These are phyloP conservation scores for Microplitis mediator DNA, from an alignment of 1,140 invertebrate genomes.

Conservation along the genomic window DNA sequence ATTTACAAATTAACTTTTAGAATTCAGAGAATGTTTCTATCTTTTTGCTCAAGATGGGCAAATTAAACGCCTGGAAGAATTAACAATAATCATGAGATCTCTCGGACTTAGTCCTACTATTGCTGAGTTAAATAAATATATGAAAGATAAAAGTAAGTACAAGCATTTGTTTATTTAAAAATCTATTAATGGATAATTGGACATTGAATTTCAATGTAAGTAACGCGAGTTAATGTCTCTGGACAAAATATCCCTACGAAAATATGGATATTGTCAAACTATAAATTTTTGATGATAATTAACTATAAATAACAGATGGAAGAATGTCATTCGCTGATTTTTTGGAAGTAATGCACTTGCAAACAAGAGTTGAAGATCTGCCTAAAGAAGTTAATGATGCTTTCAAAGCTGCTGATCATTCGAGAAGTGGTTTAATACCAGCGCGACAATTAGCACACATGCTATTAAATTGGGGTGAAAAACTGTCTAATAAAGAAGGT, in stretches of 20 bases:
- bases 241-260: too few relatives aligned
- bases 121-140: slow-evolving; percentile 83
- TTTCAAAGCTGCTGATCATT: slow-evolving; percentile 82
- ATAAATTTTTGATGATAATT: slow-evolving; percentile 12
- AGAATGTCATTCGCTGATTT: slow-evolving; percentile 96
- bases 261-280: background rate
- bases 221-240: too few relatives aligned
- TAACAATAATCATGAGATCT: slow-evolving; percentile 93
- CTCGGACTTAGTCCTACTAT: slow-evolving; percentile 92
- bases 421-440: slow-evolving; percentile 77
- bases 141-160: slow-evolving; percentile 76
- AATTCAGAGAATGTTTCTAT: slow-evolving; percentile 94
- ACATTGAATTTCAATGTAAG: too few relatives aligned
- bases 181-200: too few relatives aligned
- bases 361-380: slow-evolving; percentile 83
- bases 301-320: slow-evolving; percentile 67
- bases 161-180: too few relatives aligned
- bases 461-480: slow-evolving; percentile 89
- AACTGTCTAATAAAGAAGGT: slow-evolving; percentile 88
- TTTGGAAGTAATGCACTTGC: slow-evolving; percentile 92
- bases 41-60: slow-evolving; percentile 87
- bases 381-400: slow-evolving; percentile 88
- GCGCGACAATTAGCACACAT: slow-evolving; percentile 86
- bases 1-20: slow-evolving; percentile 64
- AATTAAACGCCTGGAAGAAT: slow-evolving; percentile 85